Evolutionary conservation across 2,797 vertebrate genomes (phyloP).

Genomic region (Sebastolobus alascanus): DNA sequence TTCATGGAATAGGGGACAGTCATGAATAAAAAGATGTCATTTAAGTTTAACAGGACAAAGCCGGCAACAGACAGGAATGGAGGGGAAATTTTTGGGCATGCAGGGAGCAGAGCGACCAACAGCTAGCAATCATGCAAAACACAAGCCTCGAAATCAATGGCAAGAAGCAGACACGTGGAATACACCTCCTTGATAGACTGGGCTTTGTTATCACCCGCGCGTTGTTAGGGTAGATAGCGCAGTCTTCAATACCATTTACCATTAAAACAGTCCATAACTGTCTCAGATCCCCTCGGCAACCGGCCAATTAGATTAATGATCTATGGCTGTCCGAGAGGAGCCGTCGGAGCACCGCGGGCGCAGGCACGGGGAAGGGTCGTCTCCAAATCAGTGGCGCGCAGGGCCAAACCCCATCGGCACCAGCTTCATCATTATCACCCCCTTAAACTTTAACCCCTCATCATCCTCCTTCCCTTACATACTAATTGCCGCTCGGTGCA

Average conservation of each 20-base stretch:
- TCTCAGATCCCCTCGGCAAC: constrained; percentile 79
- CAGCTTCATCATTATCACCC: constrained; percentile 85
- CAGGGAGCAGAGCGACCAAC: constrained; percentile 65
- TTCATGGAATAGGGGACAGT: constrained; percentile 76
- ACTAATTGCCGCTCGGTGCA: constrained; percentile 80
- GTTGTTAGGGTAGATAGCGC: constrained; percentile 67
- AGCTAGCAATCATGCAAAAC: constrained; percentile 80
- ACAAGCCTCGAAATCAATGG: constrained; percentile 66
- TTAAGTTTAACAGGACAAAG: constrained; percentile 80
- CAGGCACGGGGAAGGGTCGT: constrained; percentile 53
- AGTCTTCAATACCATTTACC: constrained; percentile 78
- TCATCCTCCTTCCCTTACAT: constrained; percentile 79
- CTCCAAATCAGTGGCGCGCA: constrained; percentile 41
- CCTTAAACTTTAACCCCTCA: constrained; percentile 84
- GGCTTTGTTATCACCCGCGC: constrained; percentile 67
- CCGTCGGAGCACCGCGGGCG: constrained; percentile 58
- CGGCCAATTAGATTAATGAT: constrained; percentile 86
- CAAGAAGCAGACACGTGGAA: constrained; percentile 54
- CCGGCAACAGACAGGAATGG: constrained; percentile 61
- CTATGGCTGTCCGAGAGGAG: constrained; percentile 79
- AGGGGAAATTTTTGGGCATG: constrained; percentile 60
- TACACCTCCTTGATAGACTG: constrained; percentile 57
- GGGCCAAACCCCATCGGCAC: constrained; percentile 75
- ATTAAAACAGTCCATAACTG: constrained; percentile 81
- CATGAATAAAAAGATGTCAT: constrained; percentile 85